phyloP scores from a whole-genome alignment of 1,140 invertebrate genomes.

The Nixonia krombeini region DNA sequence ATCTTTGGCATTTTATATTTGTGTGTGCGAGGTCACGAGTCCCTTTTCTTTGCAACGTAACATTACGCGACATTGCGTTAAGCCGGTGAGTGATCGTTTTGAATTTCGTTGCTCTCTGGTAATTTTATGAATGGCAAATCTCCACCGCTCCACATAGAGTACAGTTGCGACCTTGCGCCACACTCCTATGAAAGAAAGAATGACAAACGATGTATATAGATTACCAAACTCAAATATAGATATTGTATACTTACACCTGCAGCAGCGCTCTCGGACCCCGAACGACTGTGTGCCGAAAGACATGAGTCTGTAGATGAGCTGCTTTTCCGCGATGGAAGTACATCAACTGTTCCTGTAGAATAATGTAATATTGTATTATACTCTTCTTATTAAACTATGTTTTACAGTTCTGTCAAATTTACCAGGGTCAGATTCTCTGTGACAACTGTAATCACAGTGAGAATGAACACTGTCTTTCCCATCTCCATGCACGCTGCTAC shows the following conservation, averaged over 20 bases:
- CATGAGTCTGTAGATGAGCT: slow-evolving; percentile 77
- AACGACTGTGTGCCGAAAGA: slow-evolving; percentile 75
- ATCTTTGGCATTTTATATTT: slow-evolving; percentile 43
- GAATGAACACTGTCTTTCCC: slow-evolving; percentile 69
- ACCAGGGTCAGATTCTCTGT: slow-evolving; percentile 63
- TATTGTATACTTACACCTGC: slow-evolving; percentile 65
- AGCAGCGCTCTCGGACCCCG: slow-evolving; percentile 72
- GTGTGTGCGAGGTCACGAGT: slow-evolving; percentile 46
- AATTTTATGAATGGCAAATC: slow-evolving; percentile 73
- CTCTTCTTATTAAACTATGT: slow-evolving; percentile 41
- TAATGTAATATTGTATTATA: slow-evolving; percentile 32
- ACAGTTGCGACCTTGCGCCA: slow-evolving; percentile 69
- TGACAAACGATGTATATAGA: too few species aligned
- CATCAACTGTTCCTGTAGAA: slow-evolving; percentile 54
- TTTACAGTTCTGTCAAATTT: too few species aligned
- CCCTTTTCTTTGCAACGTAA: slow-evolving; percentile 28
- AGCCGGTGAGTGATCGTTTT: slow-evolving; percentile 63
- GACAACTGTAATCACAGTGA: slow-evolving; percentile 58
- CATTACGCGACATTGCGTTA: slow-evolving; percentile 45
- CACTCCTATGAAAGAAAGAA: slow-evolving; percentile 61
- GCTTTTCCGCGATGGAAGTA: slow-evolving; percentile 74
- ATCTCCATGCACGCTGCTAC: slow-evolving; percentile 62
- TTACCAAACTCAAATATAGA: too few species aligned
- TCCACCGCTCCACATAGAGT: slow-evolving; percentile 73
- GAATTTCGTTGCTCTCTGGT: slow-evolving; percentile 67